phyloP scores from a whole-genome alignment of 2,113 vertebrate genomes.

The Amphiprion percula region DNA sequence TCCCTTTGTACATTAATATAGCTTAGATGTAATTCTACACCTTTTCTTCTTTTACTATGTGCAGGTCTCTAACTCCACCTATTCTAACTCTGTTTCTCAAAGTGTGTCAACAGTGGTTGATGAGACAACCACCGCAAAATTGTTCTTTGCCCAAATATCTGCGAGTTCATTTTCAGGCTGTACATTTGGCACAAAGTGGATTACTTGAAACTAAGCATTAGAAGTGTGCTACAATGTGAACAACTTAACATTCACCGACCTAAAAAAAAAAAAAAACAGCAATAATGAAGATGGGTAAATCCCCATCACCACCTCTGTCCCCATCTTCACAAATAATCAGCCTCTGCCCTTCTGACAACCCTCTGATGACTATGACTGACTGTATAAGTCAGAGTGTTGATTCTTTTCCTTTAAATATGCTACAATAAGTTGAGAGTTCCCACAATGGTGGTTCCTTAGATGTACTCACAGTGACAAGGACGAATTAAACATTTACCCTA shows the following conservation, averaged over 20 bases:
- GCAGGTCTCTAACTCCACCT: no score
- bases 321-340: neutral
- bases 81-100: no score
- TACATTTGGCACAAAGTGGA: no score
- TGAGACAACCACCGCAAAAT: no score
- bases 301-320: neutral
- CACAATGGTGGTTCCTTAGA: constrained; percentile 49
- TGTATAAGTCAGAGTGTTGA: neutral
- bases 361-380: constrained; percentile 21
- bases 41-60: no score
- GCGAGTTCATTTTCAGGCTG: no score
- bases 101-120: no score
- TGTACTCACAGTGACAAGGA: constrained; percentile 63
- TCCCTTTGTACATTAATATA: no score
- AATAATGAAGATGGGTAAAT: neutral
- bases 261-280: neutral
- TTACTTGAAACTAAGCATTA: neutral
- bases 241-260: rapidly evolving
- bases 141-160: no score
- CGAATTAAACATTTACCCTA: constrained; percentile 76
- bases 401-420: constrained; percentile 13
- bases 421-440: constrained; percentile 7
- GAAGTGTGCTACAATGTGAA: neutral
- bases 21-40: no score
- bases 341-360: constrained; percentile 17